Evolutionary conservation across 2,113 vertebrate genomes (phyloP).

Genomic region (Phyllostomus hastatus): DNA sequence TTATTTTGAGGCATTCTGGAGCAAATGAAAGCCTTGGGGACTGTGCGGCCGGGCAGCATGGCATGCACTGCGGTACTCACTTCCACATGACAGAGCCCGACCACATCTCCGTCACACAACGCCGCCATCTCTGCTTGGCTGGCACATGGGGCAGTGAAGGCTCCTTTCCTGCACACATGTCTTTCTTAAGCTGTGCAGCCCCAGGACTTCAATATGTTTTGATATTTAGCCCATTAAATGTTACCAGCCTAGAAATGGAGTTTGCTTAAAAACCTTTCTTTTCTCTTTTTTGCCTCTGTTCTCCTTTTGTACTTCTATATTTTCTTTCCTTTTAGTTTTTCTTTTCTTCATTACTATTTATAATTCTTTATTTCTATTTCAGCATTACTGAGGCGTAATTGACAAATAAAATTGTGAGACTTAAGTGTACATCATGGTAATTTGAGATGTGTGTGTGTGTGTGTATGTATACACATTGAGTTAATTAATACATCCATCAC

Average conservation of each 20-base stretch:
- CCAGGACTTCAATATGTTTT: slow-evolving; percentile 4
- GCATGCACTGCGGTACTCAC: neutral
- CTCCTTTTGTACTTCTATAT: neutral
- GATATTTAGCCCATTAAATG: neutral
- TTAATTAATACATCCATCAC: neutral
- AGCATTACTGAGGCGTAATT: neutral
- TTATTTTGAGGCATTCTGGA: neutral
- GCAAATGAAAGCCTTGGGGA: neutral
- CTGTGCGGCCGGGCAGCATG: neutral
- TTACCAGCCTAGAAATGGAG: neutral
- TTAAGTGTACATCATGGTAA: neutral
- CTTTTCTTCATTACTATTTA: neutral
- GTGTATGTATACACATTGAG: neutral
- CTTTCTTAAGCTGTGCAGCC: neutral
- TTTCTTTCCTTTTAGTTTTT: neutral
- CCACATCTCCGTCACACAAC: neutral
- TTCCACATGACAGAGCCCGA: neutral
- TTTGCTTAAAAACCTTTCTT: neutral
- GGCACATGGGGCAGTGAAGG: neutral
- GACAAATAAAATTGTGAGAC: neutral
- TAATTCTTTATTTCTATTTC: neutral
- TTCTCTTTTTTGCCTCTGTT: neutral
- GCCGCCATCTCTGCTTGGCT: neutral
- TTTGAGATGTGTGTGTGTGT: neutral
- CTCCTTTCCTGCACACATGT: neutral